A percentile compares a stretch with the other conserved stretches of the same genome.
Evolutionary conservation across 2,888 invertebrate genomes (phyloP).

Genomic region (Operophtera brumata): DNA sequence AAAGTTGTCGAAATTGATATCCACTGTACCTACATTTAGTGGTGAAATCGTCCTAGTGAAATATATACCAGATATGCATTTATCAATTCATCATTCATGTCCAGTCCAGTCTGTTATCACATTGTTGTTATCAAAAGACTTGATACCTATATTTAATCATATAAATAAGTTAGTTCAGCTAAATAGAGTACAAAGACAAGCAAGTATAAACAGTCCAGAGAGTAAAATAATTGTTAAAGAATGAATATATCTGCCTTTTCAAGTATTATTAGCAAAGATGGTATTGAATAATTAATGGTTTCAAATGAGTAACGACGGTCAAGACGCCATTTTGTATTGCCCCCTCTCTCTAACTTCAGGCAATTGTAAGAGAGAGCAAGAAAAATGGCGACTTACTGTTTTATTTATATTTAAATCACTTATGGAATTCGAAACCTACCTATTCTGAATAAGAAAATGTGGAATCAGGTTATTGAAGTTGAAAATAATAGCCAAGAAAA

Average conservation of each 20-base stretch:
- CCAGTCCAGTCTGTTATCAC: conserved; percentile 16
- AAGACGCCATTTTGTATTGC: not conserved
- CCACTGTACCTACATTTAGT: not conserved
- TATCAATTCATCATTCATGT: conserved; percentile 13
- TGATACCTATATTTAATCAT: conserved; percentile 20
- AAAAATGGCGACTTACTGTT: not conserved
- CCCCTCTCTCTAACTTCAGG: too few relatives aligned
- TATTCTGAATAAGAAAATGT: conserved; percentile 1
- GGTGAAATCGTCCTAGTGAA: conserved; percentile 1
- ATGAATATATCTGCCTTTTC: conserved; percentile 12
- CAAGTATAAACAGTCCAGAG: conserved; percentile 8
- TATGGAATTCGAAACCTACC: conserved; percentile 1
- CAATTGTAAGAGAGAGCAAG: not conserved
- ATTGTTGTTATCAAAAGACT: conserved; percentile 21
- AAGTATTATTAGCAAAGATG: conserved; percentile 4
- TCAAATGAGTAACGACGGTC: not conserved
- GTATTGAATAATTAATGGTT: not conserved
- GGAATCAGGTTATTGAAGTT: not conserved
- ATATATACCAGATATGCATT: conserved; percentile 7
- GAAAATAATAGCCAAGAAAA: conserved; percentile 2
- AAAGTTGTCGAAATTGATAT: too few relatives aligned
- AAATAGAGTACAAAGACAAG: conserved; percentile 17
- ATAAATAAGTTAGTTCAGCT: conserved; percentile 13
- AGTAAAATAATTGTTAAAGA: conserved; percentile 9
- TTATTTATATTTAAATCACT: not conserved